phyloP scores from a whole-genome alignment of 2,113 vertebrate species.

The Panthera uncia region DNA sequence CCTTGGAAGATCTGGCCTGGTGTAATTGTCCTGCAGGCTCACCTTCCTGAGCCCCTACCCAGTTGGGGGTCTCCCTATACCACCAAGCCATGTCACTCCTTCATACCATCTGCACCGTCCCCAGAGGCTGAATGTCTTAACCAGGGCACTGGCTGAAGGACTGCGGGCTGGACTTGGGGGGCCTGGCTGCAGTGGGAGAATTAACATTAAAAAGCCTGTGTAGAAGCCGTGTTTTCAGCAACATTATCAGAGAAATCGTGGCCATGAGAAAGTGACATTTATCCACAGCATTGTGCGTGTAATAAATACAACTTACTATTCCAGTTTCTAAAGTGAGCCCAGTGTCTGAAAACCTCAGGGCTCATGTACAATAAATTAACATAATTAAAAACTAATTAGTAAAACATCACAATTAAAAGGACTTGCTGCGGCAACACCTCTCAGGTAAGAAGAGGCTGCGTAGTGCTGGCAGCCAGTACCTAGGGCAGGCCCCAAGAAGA shows the following conservation, averaged over 20 bases:
- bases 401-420: conserved; percentile 79
- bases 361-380: conserved; percentile 81
- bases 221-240: not conserved
- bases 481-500: not conserved
- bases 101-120: not conserved
- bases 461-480: not conserved
- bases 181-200: not conserved
- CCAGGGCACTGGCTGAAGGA: not conserved
- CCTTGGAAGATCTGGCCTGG: not conserved
- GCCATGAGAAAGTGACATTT: conserved; percentile 1
- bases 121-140: not conserved
- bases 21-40: not conserved
- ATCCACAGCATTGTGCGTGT: conserved; percentile 1
- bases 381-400: conserved; percentile 82
- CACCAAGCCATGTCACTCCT: not conserved
- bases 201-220: not conserved
- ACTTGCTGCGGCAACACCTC: conserved; percentile 69
- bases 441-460: conserved; percentile 64
- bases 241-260: not conserved
- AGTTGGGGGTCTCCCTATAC: not conserved
- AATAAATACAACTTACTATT: conserved; percentile 64
- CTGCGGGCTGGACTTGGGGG: not conserved
- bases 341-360: conserved; percentile 78
- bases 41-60: not conserved
- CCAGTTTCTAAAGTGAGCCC: conserved; percentile 68